Evolutionary conservation across 1,140 invertebrate species (phyloP), one percentile per base, ranked within the genome.

Genomic region (Papilio polytes): DNA sequence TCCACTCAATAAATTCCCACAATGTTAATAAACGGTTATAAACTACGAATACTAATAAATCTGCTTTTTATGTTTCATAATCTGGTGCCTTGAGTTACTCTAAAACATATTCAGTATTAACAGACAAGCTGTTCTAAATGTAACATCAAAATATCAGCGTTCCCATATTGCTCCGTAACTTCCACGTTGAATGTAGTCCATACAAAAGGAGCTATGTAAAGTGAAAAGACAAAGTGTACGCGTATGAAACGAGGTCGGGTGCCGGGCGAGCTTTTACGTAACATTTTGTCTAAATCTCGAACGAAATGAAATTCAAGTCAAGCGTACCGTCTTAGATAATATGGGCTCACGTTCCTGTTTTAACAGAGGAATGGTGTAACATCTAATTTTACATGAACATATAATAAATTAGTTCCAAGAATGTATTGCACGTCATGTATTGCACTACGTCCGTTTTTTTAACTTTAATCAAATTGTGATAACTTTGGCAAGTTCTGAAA

Each of bases 131-230:
- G 63, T 31, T 70, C 63, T 70, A 13, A 26, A 63, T 26, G 59
- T 70, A 8, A 70, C 63, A 70, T 70, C 22, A 70, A 70, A 70
- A 15, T 31, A 26, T 70, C 18, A 70, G 26, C 63, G 63, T 70
- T 70, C 12, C 26, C 63, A 70, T 70, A 36, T 70, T 70, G 63
- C 22, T 70, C 26, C 63, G 26, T 36, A 70, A 31, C 22, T 70
- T 70, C 63, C 63, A 70, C 26, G 26, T 31, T 36, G 31, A 70
- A 31, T 70, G 6, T 70, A 70, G 12, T 70, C 13, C 63, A 36
- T 70, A 70, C 26, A 70, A 36, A 70, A 70, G 63, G 26, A 70
- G 63, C 63, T 31, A 70, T 70, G 63, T 70, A 70, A 70, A 70
- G 26, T 15, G 63, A 70, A 70, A 70, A 31, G 26, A 70, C 63